Percentiles rank a stretch among this genome's conserved stretches.
Evolutionary conservation across 2,888 invertebrate genomes (phyloP).

Genomic region (Lottia scabra): DNA sequence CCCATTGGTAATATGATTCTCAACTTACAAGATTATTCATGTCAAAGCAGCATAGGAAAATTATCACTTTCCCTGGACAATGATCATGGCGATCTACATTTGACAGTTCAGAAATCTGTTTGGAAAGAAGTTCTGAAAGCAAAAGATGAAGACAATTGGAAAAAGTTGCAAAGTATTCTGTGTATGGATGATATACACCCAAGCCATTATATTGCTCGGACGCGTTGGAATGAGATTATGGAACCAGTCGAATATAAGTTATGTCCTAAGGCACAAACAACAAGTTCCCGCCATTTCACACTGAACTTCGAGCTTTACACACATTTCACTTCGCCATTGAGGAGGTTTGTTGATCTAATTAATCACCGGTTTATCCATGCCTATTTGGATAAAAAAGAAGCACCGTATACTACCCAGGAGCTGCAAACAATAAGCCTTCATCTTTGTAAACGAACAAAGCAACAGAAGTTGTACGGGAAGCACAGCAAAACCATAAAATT

Average conservation of each 20-base stretch:
- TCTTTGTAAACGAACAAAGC: constrained; percentile 34
- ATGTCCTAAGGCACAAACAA: constrained; percentile 23
- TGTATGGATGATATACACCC: constrained; percentile 38
- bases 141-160: constrained; percentile 13
- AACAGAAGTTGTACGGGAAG: constrained; percentile 38
- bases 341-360: constrained; percentile 40
- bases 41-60: not conserved
- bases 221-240: constrained; percentile 38
- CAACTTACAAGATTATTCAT: constrained; percentile 24
- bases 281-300: constrained; percentile 37
- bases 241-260: constrained; percentile 32
- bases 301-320: constrained; percentile 36
- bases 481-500: constrained; percentile 33
- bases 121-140: constrained; percentile 24
- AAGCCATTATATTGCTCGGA: constrained; percentile 29
- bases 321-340: constrained; percentile 48
- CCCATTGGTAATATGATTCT: constrained; percentile 24
- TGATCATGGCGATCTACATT: not conserved
- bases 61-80: not conserved
- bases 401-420: constrained; percentile 37
- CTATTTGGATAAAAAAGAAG: constrained; percentile 13
- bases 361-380: constrained; percentile 43
- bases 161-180: constrained; percentile 20
- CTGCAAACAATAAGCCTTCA: constrained; percentile 36
- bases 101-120: constrained; percentile 28